Evolutionary conservation across 2,113 vertebrate species (phyloP), one percentile per base, ranked within the genome.

Genomic region (Bos javanicus): DNA sequence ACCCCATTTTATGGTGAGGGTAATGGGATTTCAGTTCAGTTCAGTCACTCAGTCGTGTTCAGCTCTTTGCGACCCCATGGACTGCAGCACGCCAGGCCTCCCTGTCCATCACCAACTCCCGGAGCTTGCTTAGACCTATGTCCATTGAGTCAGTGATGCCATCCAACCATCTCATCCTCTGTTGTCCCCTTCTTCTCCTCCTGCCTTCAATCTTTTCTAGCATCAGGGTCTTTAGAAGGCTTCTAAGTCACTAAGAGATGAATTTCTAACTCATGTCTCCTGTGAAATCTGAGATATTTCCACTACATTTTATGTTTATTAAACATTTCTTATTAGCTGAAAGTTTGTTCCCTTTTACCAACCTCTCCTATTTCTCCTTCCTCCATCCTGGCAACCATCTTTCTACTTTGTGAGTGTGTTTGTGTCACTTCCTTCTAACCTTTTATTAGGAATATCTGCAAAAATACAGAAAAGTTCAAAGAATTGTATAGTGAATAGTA

Each of bases 401-500:
- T 93, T 39, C 43, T 83, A 0, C 46, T 91, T 25, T 43, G 43
- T 76, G 12, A n/a, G 39, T 80, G 21, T 48, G 5, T 56, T 7
- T 81, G 9, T 52, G 86, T 71, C 14, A 36, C 81, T 87, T 39
- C 43, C 23, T 36, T 30, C 50, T 60, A 87, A 87, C 7, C 25
- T 91, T 91, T 83, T 80, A 91, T 87, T 93, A 83, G 92, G 80
- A 83, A 62, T 89, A 85, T 52, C 93, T 90, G 19, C 12, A 56
- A 76, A 48, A 86, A 36, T 71, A 43, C 2, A 71, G 43, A 16
- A 36, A 54, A 56, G 56, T 90, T 23, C 78, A 71, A 64, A 94
- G 52, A 90, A 28, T 52, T 85, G 3, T 30, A 39, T 6, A 64
- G 7, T 14, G 46, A 89, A 33, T 28, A 56, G 7, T 36, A 62